phyloP scores from a whole-genome alignment of 2,113 vertebrate genomes.

The Myrmecophaga tridactyla region DNA sequence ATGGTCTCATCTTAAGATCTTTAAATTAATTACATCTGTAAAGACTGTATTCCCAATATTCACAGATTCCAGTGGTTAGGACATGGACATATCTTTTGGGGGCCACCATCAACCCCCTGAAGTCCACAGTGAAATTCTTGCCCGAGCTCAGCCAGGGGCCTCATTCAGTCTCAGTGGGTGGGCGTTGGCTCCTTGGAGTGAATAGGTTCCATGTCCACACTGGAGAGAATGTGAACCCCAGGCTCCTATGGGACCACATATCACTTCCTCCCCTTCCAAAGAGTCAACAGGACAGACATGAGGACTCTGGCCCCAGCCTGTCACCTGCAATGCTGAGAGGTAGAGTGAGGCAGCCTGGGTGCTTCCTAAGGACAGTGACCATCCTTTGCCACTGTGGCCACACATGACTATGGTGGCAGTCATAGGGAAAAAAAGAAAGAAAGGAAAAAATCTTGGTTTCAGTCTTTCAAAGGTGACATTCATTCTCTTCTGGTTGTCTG shows the following conservation, averaged over 20 bases:
- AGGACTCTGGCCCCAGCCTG: background rate
- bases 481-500: background rate
- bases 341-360: fast-evolving
- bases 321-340: background rate
- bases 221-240: background rate
- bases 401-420: no score
- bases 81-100: background rate
- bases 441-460: background rate
- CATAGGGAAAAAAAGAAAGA: background rate
- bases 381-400: background rate
- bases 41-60: background rate
- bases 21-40: background rate
- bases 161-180: background rate
- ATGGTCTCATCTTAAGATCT: background rate
- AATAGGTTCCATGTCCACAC: fast-evolving
- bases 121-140: background rate
- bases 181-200: fast-evolving
- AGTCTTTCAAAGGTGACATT: background rate
- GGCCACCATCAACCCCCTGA: background rate
- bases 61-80: background rate
- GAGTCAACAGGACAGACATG: background rate
- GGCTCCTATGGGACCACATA: fast-evolving
- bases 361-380: background rate
- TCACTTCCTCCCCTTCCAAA: background rate
- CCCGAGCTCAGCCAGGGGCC: background rate